Evolutionary conservation across 2,113 vertebrate species (phyloP).

Genomic region (Irena cyanogastra): DNA sequence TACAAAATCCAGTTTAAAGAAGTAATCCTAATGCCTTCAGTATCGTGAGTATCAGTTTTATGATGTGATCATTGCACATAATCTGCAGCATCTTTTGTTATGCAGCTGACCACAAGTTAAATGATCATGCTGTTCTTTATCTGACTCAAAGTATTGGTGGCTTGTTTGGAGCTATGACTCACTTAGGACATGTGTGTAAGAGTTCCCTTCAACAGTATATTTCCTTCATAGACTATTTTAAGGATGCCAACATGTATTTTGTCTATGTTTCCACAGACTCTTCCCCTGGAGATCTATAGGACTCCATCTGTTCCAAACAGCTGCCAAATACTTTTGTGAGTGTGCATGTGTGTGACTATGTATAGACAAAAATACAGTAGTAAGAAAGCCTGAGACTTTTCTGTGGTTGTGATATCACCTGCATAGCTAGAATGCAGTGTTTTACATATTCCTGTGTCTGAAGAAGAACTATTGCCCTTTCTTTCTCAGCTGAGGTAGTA

Average conservation of each 20-base stretch:
- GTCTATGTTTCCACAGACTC: not conserved
- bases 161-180: not conserved
- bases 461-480: not conserved
- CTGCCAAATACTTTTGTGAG: conserved; percentile 2
- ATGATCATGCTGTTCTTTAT: not conserved
- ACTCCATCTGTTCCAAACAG: conserved; percentile 38
- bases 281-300: not conserved
- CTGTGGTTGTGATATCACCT: not conserved
- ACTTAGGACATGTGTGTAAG: not conserved
- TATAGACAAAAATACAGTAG: not conserved
- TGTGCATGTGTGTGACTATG: not conserved
- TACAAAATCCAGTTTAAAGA: not conserved
- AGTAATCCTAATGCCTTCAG: not conserved
- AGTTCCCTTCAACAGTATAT: not conserved
- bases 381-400: not conserved
- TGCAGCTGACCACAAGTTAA: not conserved
- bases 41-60: not conserved
- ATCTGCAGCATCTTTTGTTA: not conserved
- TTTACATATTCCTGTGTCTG: not conserved
- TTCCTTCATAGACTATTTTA: conserved; percentile 23
- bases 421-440: not conserved
- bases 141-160: not conserved
- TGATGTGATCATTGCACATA: not conserved
- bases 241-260: not conserved
- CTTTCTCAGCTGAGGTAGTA: not conserved